A percentile compares a stretch with the other conserved stretches of the same genome.
Evolutionary conservation across 2,888 invertebrate genomes (phyloP).

Genomic region (Ophonus ardosiacus): DNA sequence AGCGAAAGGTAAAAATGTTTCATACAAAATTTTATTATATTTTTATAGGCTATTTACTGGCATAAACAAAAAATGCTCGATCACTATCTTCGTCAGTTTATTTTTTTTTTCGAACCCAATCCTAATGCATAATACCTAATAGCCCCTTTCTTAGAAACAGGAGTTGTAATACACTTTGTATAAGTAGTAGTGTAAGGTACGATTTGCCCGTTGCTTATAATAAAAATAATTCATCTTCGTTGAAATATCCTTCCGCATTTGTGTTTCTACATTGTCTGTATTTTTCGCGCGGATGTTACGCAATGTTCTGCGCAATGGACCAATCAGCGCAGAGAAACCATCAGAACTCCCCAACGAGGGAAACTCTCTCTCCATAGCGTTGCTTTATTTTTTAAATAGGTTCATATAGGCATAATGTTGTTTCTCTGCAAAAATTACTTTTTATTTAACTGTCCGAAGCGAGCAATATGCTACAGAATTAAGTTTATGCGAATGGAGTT

Average conservation of each 20-base stretch:
- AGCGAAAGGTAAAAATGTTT: too few relatives aligned
- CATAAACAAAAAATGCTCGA: too few relatives aligned
- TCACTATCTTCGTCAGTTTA: too few relatives aligned
- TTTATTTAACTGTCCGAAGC: conserved; percentile 60
- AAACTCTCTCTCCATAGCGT: conserved; percentile 41
- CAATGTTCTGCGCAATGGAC: conserved; percentile 51
- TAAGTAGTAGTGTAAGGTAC: neutral
- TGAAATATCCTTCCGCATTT: conserved; percentile 2
- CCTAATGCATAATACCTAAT: too few relatives aligned
- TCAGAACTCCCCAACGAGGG: neutral
- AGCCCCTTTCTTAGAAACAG: too few relatives aligned
- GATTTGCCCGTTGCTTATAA: conserved; percentile 22
- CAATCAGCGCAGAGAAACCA: conserved; percentile 31
- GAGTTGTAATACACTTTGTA: neutral
- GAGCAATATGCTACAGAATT: conserved; percentile 38
- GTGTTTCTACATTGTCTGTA: conserved; percentile 56
- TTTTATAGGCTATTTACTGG: too few relatives aligned
- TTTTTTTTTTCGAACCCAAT: too few relatives aligned
- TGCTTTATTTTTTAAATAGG: conserved; percentile 61
- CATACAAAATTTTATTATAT: too few relatives aligned
- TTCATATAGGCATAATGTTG: conserved; percentile 64
- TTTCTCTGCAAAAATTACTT: conserved; percentile 61
- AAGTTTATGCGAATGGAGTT: conserved; percentile 59
- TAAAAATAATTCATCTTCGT: conserved; percentile 39
- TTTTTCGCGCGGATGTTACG: conserved; percentile 35